Evolutionary conservation across 2,888 invertebrate genomes (phyloP), one percentile per base, ranked within the genome.

Genomic region (Cheilosia grossa): DNA sequence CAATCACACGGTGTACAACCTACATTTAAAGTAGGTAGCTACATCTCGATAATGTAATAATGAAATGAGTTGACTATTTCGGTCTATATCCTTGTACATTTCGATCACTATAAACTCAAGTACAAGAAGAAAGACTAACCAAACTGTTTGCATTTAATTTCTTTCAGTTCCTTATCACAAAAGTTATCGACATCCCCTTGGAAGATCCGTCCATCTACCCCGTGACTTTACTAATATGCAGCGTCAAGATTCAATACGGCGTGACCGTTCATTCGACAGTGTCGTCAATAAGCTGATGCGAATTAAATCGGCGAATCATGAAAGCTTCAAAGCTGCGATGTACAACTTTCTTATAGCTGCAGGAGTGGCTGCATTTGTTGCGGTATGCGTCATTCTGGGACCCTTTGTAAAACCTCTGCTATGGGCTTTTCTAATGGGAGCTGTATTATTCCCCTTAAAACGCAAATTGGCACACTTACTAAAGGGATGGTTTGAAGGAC

Each of bases 341-440:
- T 92, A 92, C 69, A 92, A 92, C 81, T 91, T 92, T 64, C 86
- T 92, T 2, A 91, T 92, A 37, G 90, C 90, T 24, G 90, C 90
- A 1, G 92, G 91, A 4, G 86, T 92, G 9, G 90, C 88, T 37
- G 91, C 92, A 3, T 91, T 91, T 80, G 90, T 90, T 0, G 96
- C 96, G 1, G 93, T 98, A 7, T 98, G 96, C 91, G 94, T 97
- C 86, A 96, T 97, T 87, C 93, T 98, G 37, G 96, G 97, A 89
- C 98, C 98, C 0, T 99, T 98, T 92, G 94, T 99, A 42, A 96
- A 97, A 88, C 98, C 99, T 0, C 92, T 99, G 69, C 94, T 99
- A 88, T 99, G 99, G 99, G 98, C 99, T 0, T 93, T 98, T 74
- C 93, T 99, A 40, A 97, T 98, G 89, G 99, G 99, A n/a, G 98